A percentile compares a stretch with the other conserved stretches of the same genome.
Evolutionary conservation across 35 echinoderm and acorn worm genomes (phyloP).

Genomic region (Heliocidaris erythrogramma): DNA sequence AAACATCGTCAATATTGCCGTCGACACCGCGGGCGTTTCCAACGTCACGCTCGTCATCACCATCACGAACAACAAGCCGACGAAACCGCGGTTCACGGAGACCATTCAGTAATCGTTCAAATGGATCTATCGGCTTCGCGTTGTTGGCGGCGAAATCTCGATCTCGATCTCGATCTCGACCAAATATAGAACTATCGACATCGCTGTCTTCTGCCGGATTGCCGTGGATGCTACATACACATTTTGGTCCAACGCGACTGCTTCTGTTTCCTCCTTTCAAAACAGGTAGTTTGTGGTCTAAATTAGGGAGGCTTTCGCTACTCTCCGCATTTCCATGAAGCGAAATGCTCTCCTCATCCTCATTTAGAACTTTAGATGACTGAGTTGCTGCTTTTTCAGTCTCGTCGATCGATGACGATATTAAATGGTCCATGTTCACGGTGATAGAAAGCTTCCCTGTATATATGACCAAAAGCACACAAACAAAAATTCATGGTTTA

Average conservation of each 20-base stretch:
- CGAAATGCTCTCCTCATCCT: neutral
- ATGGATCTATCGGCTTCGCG: neutral
- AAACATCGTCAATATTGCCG: neutral
- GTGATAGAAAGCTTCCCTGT: neutral
- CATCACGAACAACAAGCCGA: neutral
- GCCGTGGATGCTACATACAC: neutral
- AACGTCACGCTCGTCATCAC: neutral
- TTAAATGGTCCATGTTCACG: neutral
- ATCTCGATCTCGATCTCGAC: neutral
- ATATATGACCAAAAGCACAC: neutral
- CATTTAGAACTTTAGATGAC: neutral
- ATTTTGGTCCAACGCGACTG: neutral
- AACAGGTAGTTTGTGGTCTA: neutral
- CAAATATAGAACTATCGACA: neutral
- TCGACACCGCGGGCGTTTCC: neutral
- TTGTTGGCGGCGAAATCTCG: neutral
- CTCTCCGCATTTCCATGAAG: neutral
- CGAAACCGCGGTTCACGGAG: neutral
- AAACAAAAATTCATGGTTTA: neutral
- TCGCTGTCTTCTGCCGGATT: neutral
- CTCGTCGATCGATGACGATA: neutral
- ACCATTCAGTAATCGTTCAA: neutral
- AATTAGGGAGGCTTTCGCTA: neutral
- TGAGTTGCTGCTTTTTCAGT: neutral
- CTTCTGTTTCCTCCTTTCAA: neutral